Conservation (phyloP, 2,888 invertebrate species). For the Trichogramma evanescens region DNA sequence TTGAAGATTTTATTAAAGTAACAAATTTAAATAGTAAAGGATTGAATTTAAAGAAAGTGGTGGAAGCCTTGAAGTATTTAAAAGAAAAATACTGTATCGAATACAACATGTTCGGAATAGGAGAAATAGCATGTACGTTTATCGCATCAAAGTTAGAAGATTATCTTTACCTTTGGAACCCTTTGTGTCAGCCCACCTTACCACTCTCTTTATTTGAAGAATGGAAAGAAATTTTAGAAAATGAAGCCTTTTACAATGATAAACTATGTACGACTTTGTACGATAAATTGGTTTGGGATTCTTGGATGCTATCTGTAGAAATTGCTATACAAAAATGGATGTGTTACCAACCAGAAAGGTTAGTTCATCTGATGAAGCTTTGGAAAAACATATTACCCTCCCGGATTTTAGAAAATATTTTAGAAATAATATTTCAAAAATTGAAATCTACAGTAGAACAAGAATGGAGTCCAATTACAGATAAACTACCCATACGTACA, state of each 20-base stretch:
- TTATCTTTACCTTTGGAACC: conserved; percentile 71
- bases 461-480: conserved; percentile 91
- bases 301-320: conserved; percentile 79
- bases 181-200: conserved; percentile 61
- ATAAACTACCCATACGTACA: conserved; percentile 91
- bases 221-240: conserved; percentile 62
- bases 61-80: conserved; percentile 53
- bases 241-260: conserved; percentile 35
- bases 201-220: conserved; percentile 61
- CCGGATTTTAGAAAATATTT: conserved; percentile 76
- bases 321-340: conserved; percentile 74
- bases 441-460: conserved; percentile 65
- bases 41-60: conserved; percentile 55
- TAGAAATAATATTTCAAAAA: conserved; percentile 74
- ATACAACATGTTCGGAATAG: conserved; percentile 77
- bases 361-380: conserved; percentile 70
- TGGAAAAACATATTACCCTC: conserved; percentile 76
- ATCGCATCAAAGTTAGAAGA: conserved; percentile 77
- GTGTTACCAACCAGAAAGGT: conserved; percentile 68
- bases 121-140: conserved; percentile 74
- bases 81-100: conserved; percentile 63
- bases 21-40: conserved; percentile 48
- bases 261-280: conserved; percentile 60
- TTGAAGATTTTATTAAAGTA: conserved; percentile 63
- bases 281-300: conserved; percentile 81